Conservation (phyloP, 2,888 invertebrate species). For the Anticlea derivata region DNA sequence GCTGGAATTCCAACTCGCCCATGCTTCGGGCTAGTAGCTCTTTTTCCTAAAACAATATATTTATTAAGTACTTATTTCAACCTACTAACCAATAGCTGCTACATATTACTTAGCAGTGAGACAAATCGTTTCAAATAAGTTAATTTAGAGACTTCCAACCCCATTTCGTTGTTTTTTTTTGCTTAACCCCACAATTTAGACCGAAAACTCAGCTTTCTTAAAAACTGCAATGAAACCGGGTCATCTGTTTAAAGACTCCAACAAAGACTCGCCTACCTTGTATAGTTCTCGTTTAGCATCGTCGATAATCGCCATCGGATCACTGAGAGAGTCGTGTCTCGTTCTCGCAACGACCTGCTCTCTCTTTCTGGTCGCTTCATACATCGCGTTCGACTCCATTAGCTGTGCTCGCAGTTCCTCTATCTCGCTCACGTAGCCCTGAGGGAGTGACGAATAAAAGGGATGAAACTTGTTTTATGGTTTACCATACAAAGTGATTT, state of each 20-base stretch:
- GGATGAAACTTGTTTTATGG: neutral
- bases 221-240: no score
- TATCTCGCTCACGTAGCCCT: conserved; percentile 95
- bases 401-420: conserved; percentile 95
- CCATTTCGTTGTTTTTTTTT: no score
- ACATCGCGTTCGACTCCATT: conserved; percentile 89
- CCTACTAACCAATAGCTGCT: no score
- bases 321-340: conserved; percentile 64
- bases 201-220: no score
- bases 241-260: no score
- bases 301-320: conserved; percentile 80
- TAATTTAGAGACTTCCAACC: no score
- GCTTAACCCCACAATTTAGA: no score
- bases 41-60: conserved; percentile 64
- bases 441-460: conserved; percentile 53
- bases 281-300: conserved; percentile 92
- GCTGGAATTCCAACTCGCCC: conserved; percentile 76
- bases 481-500: no score
- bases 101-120: no score
- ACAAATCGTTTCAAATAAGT: no score
- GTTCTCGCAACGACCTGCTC: conserved; percentile 61
- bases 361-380: conserved; percentile 67
- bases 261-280: no score
- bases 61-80: neutral
- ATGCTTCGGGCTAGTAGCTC: conserved; percentile 76